These are phyloP conservation scores for Colossoma macropomum DNA, from an alignment of 2,113 vertebrate species.

Conservation along the genomic window DNA sequence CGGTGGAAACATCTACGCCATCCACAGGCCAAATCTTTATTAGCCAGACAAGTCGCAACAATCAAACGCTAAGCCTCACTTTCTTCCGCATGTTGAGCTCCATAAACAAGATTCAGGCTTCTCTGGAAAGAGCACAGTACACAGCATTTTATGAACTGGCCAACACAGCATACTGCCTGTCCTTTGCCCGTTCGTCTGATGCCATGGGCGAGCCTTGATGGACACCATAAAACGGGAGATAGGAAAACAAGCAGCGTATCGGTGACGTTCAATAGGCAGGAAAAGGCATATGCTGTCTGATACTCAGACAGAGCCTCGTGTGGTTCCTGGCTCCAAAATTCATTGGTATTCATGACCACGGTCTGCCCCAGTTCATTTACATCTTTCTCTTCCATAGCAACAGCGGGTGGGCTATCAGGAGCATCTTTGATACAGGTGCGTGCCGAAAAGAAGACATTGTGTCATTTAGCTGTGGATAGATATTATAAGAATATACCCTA, in stretches of 20 bases:
- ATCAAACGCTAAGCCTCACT: constrained; percentile 13
- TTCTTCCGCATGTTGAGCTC: constrained; percentile 12
- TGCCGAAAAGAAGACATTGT: constrained; percentile 68
- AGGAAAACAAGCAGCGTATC: constrained; percentile 11
- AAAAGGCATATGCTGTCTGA: constrained; percentile 33
- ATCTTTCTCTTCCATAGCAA: constrained; percentile 86
- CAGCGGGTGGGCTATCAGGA: constrained; percentile 86
- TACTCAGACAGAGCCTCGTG: constrained; percentile 63
- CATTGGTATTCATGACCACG: constrained; percentile 90
- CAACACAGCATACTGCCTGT: background rate
- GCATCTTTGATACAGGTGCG: constrained; percentile 86
- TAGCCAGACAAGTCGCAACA: constrained; percentile 27
- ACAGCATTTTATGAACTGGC: background rate
- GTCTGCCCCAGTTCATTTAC: constrained; percentile 90
- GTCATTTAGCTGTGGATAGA: constrained; percentile 71
- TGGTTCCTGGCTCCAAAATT: constrained; percentile 74
- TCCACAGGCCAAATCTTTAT: constrained; percentile 44
- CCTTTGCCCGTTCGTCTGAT: background rate
- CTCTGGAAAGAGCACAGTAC: background rate
- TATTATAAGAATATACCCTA: constrained; percentile 43
- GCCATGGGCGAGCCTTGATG: constrained; percentile 17
- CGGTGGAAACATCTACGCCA: constrained; percentile 35
- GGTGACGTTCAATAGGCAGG: constrained; percentile 23
- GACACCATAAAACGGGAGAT: background rate
- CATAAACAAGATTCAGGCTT: background rate